Evolutionary conservation across 2,888 invertebrate species (phyloP), one percentile per base, ranked within the genome.

Genomic region (Volucella zonaria): DNA sequence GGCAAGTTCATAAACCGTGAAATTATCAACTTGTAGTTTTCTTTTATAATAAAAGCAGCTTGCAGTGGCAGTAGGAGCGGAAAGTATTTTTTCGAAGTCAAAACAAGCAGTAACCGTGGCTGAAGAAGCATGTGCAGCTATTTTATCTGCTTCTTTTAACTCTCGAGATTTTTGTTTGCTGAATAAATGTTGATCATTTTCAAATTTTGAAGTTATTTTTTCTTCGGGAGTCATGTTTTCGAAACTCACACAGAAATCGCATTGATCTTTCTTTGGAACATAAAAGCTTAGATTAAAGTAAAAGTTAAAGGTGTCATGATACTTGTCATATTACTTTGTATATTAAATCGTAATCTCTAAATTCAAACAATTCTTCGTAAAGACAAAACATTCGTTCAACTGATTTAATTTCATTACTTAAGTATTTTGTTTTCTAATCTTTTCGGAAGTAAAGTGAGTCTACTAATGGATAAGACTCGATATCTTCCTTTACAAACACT

Each of bases 21-120:
- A 18, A 18, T 18, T 18, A 18, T 18, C 78, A 52, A 87, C 58
- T 73, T 78, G 74, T 11, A 87, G 58, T 67, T 86, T 83, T 59
- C 15, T 52, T 51, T 66, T 66, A 52, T 66, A 66, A 66, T 66
- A 66, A 66, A 66, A 66, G 52, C 47, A 47, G 43, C 47, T 62
- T 62, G 47, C 43, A 23, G 23, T 62, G 62, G 2, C 45, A 47
- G 23, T 62, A 31, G 87, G 86, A 59, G 66, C 2, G 18, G 2
- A 18, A 18, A 18, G 18, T 18, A 18, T 18, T 18, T 18, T 18
- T 78, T 87, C 75, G 76, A 88, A 87, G 68, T 88, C 86, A 73
- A 87, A 87, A 23, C 74, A 76, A 64, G 82, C 87, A 62, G 64
- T 64, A 43, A 18, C 18, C 1, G 18, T 18, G 18, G 18, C 18